These are phyloP conservation scores for Brachyopa scutellaris DNA, from an alignment of 2,888 invertebrate genomes.

Conservation along the genomic window DNA sequence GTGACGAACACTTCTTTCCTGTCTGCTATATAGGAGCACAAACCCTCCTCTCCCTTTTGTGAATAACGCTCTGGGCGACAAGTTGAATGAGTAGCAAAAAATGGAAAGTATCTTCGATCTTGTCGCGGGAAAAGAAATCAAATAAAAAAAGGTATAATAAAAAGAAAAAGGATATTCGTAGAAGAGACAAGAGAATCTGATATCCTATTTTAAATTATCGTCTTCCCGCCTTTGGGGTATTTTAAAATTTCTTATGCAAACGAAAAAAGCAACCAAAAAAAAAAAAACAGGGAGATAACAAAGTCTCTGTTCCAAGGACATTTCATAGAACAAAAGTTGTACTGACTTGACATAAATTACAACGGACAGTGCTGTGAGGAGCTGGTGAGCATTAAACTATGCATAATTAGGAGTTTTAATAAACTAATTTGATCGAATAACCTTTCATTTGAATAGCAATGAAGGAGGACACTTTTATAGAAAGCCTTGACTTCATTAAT, in stretches of 20 bases:
- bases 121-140: slow-evolving; percentile 55
- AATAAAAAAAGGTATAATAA: slow-evolving; percentile 47
- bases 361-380: slow-evolving; percentile 2
- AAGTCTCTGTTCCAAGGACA: slow-evolving; percentile 60
- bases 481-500: too few relatives aligned
- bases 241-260: slow-evolving; percentile 70
- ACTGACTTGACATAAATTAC: slow-evolving; percentile 55
- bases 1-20: slow-evolving; percentile 55
- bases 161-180: not conserved
- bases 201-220: slow-evolving; percentile 68
- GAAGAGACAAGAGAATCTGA: slow-evolving; percentile 62
- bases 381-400: slow-evolving; percentile 11
- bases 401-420: slow-evolving; percentile 35
- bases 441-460: too few relatives aligned
- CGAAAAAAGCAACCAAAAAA: slow-evolving; percentile 42
- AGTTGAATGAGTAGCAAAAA: slow-evolving; percentile 54
- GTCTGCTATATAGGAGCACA: not conserved
- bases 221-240: slow-evolving; percentile 57
- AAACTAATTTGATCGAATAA: too few relatives aligned
- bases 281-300: slow-evolving; percentile 26
- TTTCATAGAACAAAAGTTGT: slow-evolving; percentile 48
- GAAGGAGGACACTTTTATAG: too few relatives aligned
- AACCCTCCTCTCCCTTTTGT: slow-evolving; percentile 22
- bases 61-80: slow-evolving; percentile 60
- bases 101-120: slow-evolving; percentile 65